Percentiles rank a stretch among this genome's conserved stretches.
phyloP scores from a whole-genome alignment of 2,113 vertebrate genomes.

The Cyprinodon variegatus region DNA sequence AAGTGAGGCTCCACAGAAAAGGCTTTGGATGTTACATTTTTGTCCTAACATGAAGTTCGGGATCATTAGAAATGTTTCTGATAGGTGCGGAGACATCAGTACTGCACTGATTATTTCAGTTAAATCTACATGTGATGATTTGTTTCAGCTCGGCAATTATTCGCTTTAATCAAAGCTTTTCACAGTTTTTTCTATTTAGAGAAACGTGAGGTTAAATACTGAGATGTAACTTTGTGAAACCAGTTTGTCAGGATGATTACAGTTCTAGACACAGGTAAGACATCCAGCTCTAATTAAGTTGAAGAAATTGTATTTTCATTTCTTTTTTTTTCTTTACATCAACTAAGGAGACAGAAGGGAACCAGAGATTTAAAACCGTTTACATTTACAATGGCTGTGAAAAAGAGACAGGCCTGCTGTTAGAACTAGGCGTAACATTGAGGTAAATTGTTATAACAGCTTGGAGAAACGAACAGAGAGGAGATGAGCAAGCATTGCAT shows the following conservation, averaged over 20 bases:
- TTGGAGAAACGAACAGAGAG: not conserved
- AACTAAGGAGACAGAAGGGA: too few species aligned
- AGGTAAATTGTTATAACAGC: not conserved
- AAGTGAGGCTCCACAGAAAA: conserved; percentile 19
- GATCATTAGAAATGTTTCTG: conserved; percentile 26
- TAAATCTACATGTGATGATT: conserved; percentile 19
- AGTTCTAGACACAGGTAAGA: not conserved
- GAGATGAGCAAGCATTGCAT: not conserved
- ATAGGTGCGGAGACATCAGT: conserved; percentile 39
- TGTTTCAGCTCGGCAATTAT: not conserved
- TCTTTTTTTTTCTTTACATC: not conserved
- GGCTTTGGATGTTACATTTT: conserved; percentile 19
- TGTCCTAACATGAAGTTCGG: conserved; percentile 21
- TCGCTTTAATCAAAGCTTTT: too few species aligned
- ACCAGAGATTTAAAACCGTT: not conserved
- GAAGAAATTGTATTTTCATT: not conserved
- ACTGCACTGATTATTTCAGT: conserved; percentile 32
- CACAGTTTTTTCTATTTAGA: too few species aligned
- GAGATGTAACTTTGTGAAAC: not conserved
- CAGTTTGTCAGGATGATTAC: not conserved
- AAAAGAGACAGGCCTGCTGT: not conserved
- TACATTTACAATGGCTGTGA: not conserved
- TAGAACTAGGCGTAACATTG: too few species aligned
- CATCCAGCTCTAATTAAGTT: not conserved
- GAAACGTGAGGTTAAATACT: too few species aligned